Evolutionary conservation across 2,113 vertebrate species (phyloP).

Genomic region (Dicaeum eximium): DNA sequence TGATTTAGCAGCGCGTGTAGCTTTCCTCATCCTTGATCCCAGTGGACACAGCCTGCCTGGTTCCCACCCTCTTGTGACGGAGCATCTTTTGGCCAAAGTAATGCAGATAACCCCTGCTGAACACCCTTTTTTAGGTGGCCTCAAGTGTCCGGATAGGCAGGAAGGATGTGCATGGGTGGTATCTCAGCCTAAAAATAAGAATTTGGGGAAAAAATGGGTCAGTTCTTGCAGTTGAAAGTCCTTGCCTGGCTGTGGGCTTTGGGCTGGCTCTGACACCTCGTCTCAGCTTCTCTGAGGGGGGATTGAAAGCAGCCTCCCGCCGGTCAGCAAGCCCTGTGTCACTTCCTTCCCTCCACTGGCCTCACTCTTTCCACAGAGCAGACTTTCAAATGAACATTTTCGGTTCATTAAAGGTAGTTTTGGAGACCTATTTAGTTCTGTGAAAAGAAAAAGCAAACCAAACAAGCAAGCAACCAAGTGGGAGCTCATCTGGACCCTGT

Average conservation of each 20-base stretch:
- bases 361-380: constrained; percentile 71
- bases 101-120: neutral
- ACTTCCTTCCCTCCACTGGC: constrained; percentile 68
- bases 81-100: neutral
- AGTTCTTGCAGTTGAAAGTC: neutral
- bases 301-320: constrained; percentile 41
- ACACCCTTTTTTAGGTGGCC: neutral
- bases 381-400: constrained; percentile 63
- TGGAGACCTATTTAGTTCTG: constrained; percentile 13
- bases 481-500: constrained; percentile 22
- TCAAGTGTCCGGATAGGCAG: neutral
- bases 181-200: neutral
- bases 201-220: accelerated
- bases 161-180: neutral
- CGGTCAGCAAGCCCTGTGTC: constrained; percentile 63
- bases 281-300: neutral
- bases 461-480: neutral
- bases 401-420: constrained; percentile 59
- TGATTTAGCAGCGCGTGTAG: constrained; percentile 45
- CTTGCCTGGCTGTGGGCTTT: neutral
- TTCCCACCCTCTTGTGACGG: constrained; percentile 12
- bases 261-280: neutral
- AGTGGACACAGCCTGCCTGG: neutral
- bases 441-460: neutral
- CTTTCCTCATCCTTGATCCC: neutral